A percentile compares a stretch with the other conserved stretches of the same genome.
Conservation (phyloP, 2,888 invertebrate genomes). For the Linyphia triangularis region DNA sequence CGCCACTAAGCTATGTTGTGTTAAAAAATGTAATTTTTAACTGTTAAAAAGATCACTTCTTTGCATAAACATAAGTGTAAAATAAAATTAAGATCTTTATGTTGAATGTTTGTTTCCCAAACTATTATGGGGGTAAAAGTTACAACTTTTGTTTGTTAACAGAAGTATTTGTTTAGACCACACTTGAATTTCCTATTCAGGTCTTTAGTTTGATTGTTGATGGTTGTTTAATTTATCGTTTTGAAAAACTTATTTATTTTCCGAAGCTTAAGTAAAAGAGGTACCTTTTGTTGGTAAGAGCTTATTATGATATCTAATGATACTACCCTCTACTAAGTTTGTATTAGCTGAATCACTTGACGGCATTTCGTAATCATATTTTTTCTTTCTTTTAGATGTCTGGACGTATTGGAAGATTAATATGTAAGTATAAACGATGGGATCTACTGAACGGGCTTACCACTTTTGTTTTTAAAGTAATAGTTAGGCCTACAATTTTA, state of each 20-base stretch:
- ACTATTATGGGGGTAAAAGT: background rate
- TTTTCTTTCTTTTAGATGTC: slow-evolving; percentile 20
- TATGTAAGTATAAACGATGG: slow-evolving; percentile 25
- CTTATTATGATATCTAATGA: background rate
- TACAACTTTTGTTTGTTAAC: background rate
- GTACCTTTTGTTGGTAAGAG: background rate
- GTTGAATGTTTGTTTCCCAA: background rate
- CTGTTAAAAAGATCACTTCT: background rate
- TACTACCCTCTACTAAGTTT: background rate
- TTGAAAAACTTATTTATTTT: background rate
- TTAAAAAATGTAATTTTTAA: slow-evolving; percentile 22
- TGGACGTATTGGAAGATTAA: background rate
- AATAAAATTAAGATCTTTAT: background rate
- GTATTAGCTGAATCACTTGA: slow-evolving; percentile 9
- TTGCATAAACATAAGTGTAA: background rate
- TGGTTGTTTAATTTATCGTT: background rate
- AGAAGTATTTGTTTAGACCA: background rate
- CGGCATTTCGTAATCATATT: background rate
- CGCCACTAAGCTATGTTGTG: slow-evolving; percentile 61
- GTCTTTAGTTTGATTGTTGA: slow-evolving; percentile 16
- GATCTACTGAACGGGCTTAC: background rate
- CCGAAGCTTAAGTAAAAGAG: background rate
- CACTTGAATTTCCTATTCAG: slow-evolving; percentile 32
- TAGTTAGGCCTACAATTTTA: background rate
- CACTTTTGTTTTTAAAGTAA: background rate